Evolutionary conservation across 2,888 invertebrate genomes (phyloP), one percentile per base, ranked within the genome.

Genomic region (Craniophora ligustri): DNA sequence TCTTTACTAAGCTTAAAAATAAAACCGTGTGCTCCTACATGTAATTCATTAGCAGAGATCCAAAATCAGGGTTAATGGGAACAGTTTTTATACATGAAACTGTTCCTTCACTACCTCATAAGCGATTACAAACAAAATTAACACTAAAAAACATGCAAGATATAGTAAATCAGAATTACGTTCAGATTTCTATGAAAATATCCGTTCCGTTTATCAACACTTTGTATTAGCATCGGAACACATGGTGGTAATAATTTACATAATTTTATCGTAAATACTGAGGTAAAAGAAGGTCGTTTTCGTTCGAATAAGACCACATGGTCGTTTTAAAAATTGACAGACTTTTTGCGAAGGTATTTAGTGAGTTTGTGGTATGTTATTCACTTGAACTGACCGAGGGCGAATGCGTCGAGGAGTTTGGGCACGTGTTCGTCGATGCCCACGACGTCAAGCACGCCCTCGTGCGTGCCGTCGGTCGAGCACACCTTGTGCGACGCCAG

Each of bases 341-440:
- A 53, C 36, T 54, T 51, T 19, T 56, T 59, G 58, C 41, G 50
- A 66, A 70, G 69, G 48, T 15, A 49, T 61, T 39, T 44, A 46
- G 41, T 44, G 55, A 40, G 31, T 30, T 41, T 13, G 32, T 34
- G 23, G 32, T 32, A 21, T 21, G 14, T 7, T n/a, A 46, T 63
- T 90, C 83, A 93, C 76, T 88, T 81, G 79, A 95, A 95, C 44
- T 92, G 88, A 49, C 94, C 94, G 68, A 94, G 91, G 16, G 94
- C 92, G 79, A 96, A 96, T 2, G 95, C 95, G 83, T 96, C 95
- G 45, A 96, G 91, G 30, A 95, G 75, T 71, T 92, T 94, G 31
- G 95, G 95, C 48, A 96, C 94, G 73, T 94, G 91, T 34, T 93
- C 94, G 80, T 96, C 95, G 66, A 96, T 92, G 44, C 96, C 96